Percentiles rank a stretch among this genome's conserved stretches.
Evolutionary conservation across 2,113 vertebrate species (phyloP).

Genomic region (Chelonoidis abingdonii): DNA sequence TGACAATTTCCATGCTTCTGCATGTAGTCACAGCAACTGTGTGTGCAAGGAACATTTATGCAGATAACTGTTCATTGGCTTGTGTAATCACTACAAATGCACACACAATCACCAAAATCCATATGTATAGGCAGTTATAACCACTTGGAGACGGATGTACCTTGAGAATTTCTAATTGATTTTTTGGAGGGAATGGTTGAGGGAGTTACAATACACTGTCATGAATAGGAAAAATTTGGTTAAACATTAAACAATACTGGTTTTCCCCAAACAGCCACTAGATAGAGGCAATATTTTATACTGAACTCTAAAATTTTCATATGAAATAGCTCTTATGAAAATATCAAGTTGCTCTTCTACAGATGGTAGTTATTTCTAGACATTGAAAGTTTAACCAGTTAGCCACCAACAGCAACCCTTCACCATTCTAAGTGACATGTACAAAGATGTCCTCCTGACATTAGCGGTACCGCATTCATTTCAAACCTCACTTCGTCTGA

Average conservation of each 20-base stretch:
- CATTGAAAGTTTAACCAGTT: not conserved
- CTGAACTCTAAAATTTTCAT: not conserved
- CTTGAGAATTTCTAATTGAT: not conserved
- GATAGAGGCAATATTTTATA: not conserved
- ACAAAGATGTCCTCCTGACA: not conserved
- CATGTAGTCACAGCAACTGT: not conserved
- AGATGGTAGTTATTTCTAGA: not conserved
- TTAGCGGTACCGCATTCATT: not conserved
- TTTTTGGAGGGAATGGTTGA: not conserved
- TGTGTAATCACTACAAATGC: not conserved
- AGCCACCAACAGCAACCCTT: not conserved
- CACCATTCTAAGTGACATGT: not conserved
- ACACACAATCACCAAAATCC: not conserved
- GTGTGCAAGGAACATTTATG: not conserved
- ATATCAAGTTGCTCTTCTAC: not conserved
- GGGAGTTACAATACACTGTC: no score
- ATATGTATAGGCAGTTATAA: not conserved
- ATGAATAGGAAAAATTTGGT: not conserved
- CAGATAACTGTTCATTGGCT: not conserved
- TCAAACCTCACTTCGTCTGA: not conserved
- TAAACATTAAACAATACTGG: not conserved
- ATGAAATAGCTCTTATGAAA: not conserved
- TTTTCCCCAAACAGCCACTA: not conserved
- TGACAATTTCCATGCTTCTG: no score
- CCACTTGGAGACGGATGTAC: not conserved